These are phyloP conservation scores for Perca fluviatilis DNA, from an alignment of 2,113 vertebrate species.

Conservation along the genomic window DNA sequence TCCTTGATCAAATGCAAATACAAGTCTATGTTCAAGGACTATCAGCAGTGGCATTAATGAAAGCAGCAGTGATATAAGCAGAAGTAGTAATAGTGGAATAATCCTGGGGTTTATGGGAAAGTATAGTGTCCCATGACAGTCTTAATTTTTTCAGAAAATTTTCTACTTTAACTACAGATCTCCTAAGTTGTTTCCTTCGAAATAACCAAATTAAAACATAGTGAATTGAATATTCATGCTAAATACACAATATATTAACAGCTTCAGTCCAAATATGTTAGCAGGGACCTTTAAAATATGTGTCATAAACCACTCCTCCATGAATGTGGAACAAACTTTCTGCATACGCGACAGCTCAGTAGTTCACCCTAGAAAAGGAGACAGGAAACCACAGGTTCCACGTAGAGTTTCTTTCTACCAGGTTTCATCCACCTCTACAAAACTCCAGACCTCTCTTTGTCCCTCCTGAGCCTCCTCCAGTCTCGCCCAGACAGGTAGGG, in stretches of 20 bases:
- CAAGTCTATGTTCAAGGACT: not conserved
- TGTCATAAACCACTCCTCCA: not conserved
- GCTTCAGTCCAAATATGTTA: not conserved
- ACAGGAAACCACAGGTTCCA: conserved; percentile 49
- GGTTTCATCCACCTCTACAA: conserved; percentile 37
- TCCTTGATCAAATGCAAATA: not conserved
- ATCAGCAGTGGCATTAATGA: not conserved
- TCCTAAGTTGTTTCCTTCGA: not conserved
- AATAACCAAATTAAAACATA: not conserved
- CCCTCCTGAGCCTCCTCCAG: not conserved
- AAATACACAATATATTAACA: not conserved
- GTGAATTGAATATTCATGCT: not conserved
- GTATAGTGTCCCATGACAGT: not conserved
- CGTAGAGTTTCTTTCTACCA: conserved; percentile 19
- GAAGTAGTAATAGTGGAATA: not conserved
- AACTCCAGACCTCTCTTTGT: not conserved
- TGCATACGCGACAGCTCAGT: not conserved
- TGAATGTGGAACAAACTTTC: conserved; percentile 22
- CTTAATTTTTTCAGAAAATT: not conserved
- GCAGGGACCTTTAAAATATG: not conserved
- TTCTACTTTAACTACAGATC: not conserved
- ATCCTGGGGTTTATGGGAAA: not conserved
- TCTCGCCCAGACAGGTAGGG: conserved; percentile 9
- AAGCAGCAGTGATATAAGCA: not conserved
- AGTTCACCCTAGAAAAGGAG: conserved; percentile 17